Percentiles rank a stretch among this genome's conserved stretches.
Evolutionary conservation across 2,113 vertebrate genomes (phyloP).

Genomic region (Spilogale gracilis): DNA sequence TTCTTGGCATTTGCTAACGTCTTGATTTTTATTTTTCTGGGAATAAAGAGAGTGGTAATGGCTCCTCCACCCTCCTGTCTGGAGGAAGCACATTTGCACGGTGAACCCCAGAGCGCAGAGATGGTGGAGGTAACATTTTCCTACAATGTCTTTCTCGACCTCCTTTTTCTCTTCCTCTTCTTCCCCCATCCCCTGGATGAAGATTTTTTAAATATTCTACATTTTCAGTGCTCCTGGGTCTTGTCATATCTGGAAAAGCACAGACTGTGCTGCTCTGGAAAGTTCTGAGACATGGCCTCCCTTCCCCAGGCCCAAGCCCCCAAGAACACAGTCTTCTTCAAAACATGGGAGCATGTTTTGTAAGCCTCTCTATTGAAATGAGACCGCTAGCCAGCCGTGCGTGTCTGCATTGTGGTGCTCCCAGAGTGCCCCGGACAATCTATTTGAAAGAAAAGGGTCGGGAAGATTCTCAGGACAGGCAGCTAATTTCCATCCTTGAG

Average conservation of each 20-base stretch:
- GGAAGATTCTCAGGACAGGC: neutral
- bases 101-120: neutral
- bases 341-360: accelerated
- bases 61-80: neutral
- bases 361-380: neutral
- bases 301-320: neutral
- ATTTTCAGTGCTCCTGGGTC: neutral
- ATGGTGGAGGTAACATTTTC: neutral
- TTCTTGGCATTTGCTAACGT: neutral
- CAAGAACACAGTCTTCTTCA: neutral
- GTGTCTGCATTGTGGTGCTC: neutral
- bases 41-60: neutral
- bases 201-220: neutral
- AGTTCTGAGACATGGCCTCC: neutral
- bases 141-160: accelerated
- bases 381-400: neutral
- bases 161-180: neutral
- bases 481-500: neutral
- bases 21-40: conserved; percentile 2
- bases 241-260: neutral
- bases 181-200: neutral
- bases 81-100: neutral
- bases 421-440: neutral
- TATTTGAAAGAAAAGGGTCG: neutral
- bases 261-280: neutral